These are phyloP conservation scores for Fragum whitleyi DNA, from an alignment of 2,888 invertebrate genomes.

Conservation along the genomic window DNA sequence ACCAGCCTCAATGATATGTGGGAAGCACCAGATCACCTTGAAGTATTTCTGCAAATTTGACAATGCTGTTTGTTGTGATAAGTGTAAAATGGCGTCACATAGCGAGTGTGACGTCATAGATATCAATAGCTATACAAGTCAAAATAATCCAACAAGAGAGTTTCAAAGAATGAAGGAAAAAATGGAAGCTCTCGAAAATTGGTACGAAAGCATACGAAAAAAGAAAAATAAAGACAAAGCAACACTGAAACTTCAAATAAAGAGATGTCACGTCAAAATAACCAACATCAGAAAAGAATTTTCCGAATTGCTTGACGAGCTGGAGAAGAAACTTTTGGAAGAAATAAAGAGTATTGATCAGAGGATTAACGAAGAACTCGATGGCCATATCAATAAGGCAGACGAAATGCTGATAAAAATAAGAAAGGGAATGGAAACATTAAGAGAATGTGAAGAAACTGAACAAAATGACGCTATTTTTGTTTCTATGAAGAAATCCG, in stretches of 20 bases:
- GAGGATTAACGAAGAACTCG: not conserved
- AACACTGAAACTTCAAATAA: not conserved
- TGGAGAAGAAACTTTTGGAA: not conserved
- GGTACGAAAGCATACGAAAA: not conserved
- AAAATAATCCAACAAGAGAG: not conserved
- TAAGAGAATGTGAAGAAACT: not conserved
- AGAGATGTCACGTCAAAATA: not conserved
- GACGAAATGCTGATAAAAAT: not conserved
- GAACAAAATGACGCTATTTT: not conserved
- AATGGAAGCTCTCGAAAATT: not conserved
- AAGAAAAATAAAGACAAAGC: not conserved
- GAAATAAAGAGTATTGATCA: not conserved
- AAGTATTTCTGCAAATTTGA: conserved; percentile 5
- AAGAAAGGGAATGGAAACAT: not conserved
- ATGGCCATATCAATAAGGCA: not conserved
- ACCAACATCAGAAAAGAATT: not conserved
- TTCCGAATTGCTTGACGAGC: not conserved
- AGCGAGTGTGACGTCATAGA: not conserved
- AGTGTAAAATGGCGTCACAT: not conserved
- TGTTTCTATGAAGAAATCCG: not conserved
- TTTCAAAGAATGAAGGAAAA: not conserved
- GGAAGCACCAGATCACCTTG: not conserved
- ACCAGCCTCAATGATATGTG: not conserved
- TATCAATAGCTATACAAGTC: not conserved
- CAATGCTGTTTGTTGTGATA: not conserved